phyloP scores from a whole-genome alignment of 2,888 invertebrate species.

The Colletes collaris region DNA sequence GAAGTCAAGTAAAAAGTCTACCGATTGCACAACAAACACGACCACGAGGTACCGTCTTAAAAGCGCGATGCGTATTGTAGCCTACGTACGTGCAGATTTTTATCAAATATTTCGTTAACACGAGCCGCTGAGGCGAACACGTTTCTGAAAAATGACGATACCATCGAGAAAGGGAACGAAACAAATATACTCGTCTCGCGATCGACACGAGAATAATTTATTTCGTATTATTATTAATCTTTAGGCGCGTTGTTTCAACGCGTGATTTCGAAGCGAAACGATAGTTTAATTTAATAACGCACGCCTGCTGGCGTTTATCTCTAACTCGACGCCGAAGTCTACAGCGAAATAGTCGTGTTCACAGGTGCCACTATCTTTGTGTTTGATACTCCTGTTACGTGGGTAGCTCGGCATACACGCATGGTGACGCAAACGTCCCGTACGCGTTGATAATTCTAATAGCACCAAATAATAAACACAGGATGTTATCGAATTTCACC shows the following conservation, averaged over 20 bases:
- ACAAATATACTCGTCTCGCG: not conserved
- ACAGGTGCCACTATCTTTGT: slow-evolving; percentile 14
- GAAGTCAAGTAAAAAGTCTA: slow-evolving; percentile 14
- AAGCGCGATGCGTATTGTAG: not conserved
- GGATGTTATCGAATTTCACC: no score
- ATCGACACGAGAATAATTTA: no score
- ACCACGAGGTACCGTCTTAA: slow-evolving; percentile 8
- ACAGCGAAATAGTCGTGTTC: slow-evolving; percentile 5
- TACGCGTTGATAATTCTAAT: not conserved
- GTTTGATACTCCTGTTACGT: slow-evolving; percentile 20
- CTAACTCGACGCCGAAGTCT: not conserved
- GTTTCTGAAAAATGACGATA: no score
- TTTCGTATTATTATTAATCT: not conserved
- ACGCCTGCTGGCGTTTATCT: slow-evolving; percentile 11
- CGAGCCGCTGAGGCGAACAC: not conserved
- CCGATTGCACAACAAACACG: slow-evolving; percentile 22
- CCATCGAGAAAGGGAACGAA: no score
- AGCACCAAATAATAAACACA: no score
- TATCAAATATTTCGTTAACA: not conserved
- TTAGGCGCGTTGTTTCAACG: not conserved
- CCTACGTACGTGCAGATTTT: slow-evolving; percentile 1
- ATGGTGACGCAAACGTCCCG: not conserved
- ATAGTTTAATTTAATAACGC: slow-evolving; percentile 11
- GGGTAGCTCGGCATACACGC: slow-evolving; percentile 1
- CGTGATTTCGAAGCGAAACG: slow-evolving; percentile 18